Evolutionary conservation across 2,113 vertebrate species (phyloP).

Genomic region (Coregonus clupeaformis): DNA sequence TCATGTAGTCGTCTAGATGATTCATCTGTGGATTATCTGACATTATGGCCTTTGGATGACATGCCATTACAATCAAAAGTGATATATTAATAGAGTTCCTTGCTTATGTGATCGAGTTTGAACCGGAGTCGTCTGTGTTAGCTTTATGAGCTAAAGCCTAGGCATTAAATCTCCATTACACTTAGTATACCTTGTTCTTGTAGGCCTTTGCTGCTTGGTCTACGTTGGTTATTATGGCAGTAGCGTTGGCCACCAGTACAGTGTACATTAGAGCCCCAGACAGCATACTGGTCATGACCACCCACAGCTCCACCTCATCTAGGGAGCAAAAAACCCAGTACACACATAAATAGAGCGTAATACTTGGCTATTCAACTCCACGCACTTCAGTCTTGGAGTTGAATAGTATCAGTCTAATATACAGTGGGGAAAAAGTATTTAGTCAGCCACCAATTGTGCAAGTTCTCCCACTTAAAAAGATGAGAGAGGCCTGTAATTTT

Average conservation of each 20-base stretch:
- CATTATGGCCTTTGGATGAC: not conserved
- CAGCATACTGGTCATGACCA: constrained; percentile 76
- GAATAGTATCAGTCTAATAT: not conserved
- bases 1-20: constrained; percentile 69
- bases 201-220: constrained; percentile 69
- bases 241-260: constrained; percentile 71
- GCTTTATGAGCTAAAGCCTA: not conserved
- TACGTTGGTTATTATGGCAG: constrained; percentile 66
- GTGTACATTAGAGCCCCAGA: constrained; percentile 74
- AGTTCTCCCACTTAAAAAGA: too few species aligned
- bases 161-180: not conserved
- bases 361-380: too few species aligned
- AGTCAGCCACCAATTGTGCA: too few species aligned
- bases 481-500: too few species aligned
- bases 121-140: too few species aligned
- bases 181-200: constrained; percentile 68
- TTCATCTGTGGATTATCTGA: constrained; percentile 59
- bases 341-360: too few species aligned
- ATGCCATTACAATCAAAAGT: too few species aligned
- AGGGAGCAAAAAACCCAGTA: not conserved
- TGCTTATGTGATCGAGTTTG: too few species aligned
- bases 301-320: constrained; percentile 77
- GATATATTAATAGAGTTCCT: too few species aligned
- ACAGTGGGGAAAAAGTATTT: too few species aligned
- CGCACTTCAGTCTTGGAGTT: too few species aligned